Base-by-base conservation (phyloP, 2,888 invertebrate species). In the Polylopha cassiicola region DNA sequence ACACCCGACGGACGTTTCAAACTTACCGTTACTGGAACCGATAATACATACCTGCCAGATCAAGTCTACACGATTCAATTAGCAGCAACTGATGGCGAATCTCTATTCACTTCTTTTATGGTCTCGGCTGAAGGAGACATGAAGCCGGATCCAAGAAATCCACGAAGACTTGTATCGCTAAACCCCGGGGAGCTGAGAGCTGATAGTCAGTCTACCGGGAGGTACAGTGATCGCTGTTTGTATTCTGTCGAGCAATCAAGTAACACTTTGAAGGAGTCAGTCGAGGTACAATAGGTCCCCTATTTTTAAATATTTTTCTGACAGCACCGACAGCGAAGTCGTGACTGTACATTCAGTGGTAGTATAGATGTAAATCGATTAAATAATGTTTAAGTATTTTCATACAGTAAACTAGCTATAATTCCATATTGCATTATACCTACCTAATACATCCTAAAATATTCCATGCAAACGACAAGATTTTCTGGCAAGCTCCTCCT, bases 401-500 rank as follows among this genome's bases (percentile, higher is more conserved):
- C n/a, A n/a, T n/a, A n/a, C n/a, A n/a, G n/a, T n/a, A n/a, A n/a
- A n/a, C n/a, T n/a, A n/a, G n/a, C n/a, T n/a, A n/a, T n/a, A n/a
- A n/a, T n/a, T n/a, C n/a, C n/a, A n/a, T n/a, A n/a, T n/a, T n/a
- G n/a, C n/a, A n/a, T n/a, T n/a, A n/a, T n/a, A n/a, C n/a, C n/a
- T n/a, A 16, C 8, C n/a, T 15, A 21, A 6, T 13, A 24, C 8
- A 5, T 3, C 3, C 18, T 31, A 26, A 8, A 6, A 24, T 4
- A 5, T 23, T 24, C 4, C 2, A 24, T 34, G 17, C n/a, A 6
- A 23, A 4, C 8, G 4, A 15, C 4, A 15, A 84, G 84, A 73
- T 81, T 0, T 76, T 78, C 43, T 84, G 84, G 84, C 74, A 75
- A 67, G 81, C 84, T 4, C 84, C 84, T 2, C 48, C 62, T 1